phyloP scores from a whole-genome alignment of 2,113 vertebrate species.

The Microtus montanus region DNA sequence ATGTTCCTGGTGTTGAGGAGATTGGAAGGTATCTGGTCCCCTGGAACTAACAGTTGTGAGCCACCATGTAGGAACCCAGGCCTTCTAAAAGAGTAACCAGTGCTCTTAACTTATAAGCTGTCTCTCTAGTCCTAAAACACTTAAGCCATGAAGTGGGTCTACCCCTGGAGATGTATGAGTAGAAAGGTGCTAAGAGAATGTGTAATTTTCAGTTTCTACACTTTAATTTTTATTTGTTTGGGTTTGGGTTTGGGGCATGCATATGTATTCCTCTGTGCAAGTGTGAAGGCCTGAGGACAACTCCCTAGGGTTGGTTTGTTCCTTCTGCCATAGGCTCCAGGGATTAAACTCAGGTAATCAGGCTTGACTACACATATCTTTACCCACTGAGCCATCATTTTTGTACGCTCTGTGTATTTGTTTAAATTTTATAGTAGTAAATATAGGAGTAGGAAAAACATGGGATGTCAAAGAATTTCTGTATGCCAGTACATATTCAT shows the following conservation, averaged over 20 bases:
- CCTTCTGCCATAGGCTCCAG: background rate
- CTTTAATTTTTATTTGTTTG: background rate
- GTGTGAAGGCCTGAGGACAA: background rate
- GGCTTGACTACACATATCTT: background rate
- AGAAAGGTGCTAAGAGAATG: slow-evolving; percentile 17
- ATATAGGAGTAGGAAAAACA: slow-evolving; percentile 41
- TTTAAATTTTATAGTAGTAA: slow-evolving; percentile 57
- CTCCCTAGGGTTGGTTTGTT: background rate
- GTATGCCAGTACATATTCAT: background rate
- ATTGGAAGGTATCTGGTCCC: background rate
- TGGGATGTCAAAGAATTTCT: slow-evolving; percentile 1
- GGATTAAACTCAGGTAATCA: background rate
- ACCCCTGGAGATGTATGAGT: background rate
- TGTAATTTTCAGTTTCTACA: background rate
- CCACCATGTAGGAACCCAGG: background rate
- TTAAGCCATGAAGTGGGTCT: slow-evolving; percentile 23
- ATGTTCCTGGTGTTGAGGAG: background rate
- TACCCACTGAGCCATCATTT: background rate
- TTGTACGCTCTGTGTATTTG: slow-evolving; percentile 19
- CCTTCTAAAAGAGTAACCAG: background rate
- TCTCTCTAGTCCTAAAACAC: background rate
- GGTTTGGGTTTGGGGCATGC: background rate
- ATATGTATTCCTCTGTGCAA: rapidly evolving
- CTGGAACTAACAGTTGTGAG: background rate
- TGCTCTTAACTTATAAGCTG: background rate